Evolutionary conservation across 2,797 vertebrate species (phyloP).

Genomic region (Australoheros facetus): DNA sequence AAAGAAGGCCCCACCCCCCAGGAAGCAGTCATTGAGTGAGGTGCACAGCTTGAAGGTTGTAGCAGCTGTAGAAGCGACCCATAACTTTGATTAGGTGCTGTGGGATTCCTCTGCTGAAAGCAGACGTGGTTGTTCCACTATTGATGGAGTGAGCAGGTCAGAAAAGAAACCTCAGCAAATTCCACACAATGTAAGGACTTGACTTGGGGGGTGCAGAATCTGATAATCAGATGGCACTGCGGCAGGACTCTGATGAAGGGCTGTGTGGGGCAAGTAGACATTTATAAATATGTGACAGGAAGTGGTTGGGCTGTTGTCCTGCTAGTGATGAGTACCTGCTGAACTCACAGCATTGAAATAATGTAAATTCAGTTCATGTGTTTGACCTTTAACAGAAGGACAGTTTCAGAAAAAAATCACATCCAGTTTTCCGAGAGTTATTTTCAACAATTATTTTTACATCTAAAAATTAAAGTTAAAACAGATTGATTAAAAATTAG

Average conservation of each 20-base stretch:
- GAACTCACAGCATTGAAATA: too few species aligned
- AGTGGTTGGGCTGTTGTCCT: not conserved
- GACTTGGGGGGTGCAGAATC: not conserved
- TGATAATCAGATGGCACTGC: too few species aligned
- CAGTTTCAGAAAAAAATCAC: not conserved
- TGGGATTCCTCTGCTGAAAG: not conserved
- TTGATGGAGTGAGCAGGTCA: not conserved
- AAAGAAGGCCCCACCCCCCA: not conserved
- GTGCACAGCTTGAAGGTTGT: not conserved
- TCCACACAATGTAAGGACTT: not conserved
- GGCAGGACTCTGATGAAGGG: too few species aligned
- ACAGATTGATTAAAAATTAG: too few species aligned
- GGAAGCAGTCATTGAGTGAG: not conserved
- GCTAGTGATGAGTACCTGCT: not conserved
- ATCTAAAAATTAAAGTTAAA: not conserved
- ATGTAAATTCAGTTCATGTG: too few species aligned
- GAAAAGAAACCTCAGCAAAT: not conserved
- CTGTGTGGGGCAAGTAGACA: not conserved
- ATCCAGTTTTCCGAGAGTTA: not conserved
- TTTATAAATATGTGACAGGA: not conserved
- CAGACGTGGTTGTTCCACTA: not conserved
- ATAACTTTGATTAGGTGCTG: not conserved
- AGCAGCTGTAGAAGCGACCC: not conserved
- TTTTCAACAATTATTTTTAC: not conserved
- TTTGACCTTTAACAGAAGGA: not conserved